Evolutionary conservation across 1,140 invertebrate genomes (phyloP).

Genomic region (Drosophila sucinea): DNA sequence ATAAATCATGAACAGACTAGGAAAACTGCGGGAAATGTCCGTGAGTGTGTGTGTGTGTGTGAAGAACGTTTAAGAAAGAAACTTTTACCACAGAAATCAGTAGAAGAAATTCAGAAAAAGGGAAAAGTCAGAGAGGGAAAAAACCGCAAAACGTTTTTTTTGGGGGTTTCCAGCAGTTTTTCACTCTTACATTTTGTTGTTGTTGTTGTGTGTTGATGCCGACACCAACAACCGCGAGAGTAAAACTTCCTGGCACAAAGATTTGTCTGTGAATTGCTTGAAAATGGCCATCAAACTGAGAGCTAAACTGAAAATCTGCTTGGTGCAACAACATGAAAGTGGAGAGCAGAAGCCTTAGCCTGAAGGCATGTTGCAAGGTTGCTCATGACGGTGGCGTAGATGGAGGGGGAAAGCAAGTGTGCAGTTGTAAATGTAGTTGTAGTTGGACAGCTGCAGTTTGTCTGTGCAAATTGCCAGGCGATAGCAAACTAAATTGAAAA

Average conservation of each 20-base stretch:
- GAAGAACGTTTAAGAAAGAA: constrained; percentile 46
- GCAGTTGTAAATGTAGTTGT: constrained; percentile 46
- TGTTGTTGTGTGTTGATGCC: constrained; percentile 48
- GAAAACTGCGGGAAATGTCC: constrained; percentile 37
- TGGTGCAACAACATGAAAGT: constrained; percentile 11
- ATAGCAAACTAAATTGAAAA: constrained; percentile 76
- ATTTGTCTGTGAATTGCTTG: constrained; percentile 42
- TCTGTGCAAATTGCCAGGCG: constrained; percentile 70
- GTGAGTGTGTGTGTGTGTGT: background rate
- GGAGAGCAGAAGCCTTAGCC: background rate
- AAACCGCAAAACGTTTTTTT: constrained; percentile 69
- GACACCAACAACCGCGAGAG: constrained; percentile 34
- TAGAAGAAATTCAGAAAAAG: constrained; percentile 28
- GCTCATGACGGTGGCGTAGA: constrained; percentile 12
- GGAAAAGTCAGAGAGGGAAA: constrained; percentile 33
- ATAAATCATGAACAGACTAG: constrained; percentile 77
- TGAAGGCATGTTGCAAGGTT: constrained; percentile 1
- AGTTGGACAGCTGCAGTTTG: constrained; percentile 71
- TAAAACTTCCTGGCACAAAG: constrained; percentile 51
- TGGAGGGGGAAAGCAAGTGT: constrained; percentile 1
- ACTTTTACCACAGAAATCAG: constrained; percentile 31
- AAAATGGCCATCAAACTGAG: constrained; percentile 72
- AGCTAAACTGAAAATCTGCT: constrained; percentile 61
- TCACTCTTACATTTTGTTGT: background rate
- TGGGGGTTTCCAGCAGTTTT: constrained; percentile 6